These are phyloP conservation scores for Spatula clypeata DNA, from an alignment of 2,797 vertebrate genomes.

Conservation along the genomic window DNA sequence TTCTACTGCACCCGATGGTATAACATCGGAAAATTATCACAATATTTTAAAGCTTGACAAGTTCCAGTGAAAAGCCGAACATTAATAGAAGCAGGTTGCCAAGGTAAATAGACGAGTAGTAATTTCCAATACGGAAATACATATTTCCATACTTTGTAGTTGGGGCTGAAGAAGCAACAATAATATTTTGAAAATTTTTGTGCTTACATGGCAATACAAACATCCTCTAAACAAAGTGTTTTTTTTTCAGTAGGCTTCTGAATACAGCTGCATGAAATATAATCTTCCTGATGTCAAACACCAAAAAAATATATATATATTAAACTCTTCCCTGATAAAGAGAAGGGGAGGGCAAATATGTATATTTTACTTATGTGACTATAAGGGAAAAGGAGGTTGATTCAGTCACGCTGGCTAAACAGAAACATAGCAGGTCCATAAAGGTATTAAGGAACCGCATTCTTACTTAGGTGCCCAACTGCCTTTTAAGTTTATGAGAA, in stretches of 20 bases:
- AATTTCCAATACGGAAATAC: background rate
- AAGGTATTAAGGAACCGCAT: background rate
- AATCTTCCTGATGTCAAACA: background rate
- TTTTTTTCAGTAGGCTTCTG: background rate
- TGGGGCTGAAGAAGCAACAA: background rate
- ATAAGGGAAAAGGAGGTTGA: background rate
- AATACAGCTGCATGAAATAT: background rate
- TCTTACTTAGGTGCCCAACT: background rate
- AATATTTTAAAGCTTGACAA: constrained; percentile 76
- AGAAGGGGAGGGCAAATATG: background rate
- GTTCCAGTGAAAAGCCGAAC: constrained; percentile 59
- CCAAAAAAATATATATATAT: background rate
- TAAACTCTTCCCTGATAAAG: background rate
- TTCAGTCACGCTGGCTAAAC: background rate
- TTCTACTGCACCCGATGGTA: constrained; percentile 71
- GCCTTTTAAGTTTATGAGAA: background rate
- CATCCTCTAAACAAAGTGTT: background rate
- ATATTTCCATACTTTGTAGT: background rate
- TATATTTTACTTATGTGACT: background rate
- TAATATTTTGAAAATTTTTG: background rate
- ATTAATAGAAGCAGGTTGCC: constrained; percentile 40
- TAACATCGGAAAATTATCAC: constrained; percentile 66
- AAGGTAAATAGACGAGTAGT: constrained; percentile 21
- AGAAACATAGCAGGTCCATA: background rate
- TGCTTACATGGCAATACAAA: background rate